Evolutionary conservation across 2,797 vertebrate species (phyloP).

Genomic region (Meda fulgida): DNA sequence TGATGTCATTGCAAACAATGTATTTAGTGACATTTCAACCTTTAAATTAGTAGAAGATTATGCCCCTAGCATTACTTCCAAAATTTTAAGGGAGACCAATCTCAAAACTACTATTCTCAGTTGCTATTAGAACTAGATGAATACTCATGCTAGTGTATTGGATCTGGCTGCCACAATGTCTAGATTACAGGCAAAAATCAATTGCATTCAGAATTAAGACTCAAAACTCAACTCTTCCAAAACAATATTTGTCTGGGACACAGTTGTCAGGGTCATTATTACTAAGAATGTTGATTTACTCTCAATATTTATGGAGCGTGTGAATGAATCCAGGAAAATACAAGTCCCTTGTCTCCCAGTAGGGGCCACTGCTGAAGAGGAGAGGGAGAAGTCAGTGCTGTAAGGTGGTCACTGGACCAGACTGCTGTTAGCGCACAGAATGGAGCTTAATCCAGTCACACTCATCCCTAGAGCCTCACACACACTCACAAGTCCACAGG

Average conservation of each 20-base stretch:
- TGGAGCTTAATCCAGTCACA: slow-evolving; percentile 43
- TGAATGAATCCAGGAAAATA: slow-evolving; percentile 3
- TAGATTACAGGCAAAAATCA: neutral
- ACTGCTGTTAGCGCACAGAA: slow-evolving; percentile 48
- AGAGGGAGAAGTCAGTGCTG: neutral
- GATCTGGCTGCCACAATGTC: neutral
- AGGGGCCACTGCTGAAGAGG: slow-evolving; percentile 64
- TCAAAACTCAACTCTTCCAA: neutral
- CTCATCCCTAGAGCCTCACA: slow-evolving; percentile 8
- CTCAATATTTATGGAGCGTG: neutral
- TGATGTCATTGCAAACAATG: neutral
- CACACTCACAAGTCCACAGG: slow-evolving; percentile 37
- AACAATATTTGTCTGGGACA: neutral
- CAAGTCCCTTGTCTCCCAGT: slow-evolving; percentile 56
- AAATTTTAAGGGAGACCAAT: neutral
- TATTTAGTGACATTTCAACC: neutral
- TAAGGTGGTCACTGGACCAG: slow-evolving; percentile 37
- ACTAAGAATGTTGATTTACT: slow-evolving; percentile 33
- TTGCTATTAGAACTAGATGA: neutral
- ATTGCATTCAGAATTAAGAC: slow-evolving; percentile 2
- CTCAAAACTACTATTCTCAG: neutral
- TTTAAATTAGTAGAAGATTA: neutral
- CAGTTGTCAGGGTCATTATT: neutral
- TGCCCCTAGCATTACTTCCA: neutral
- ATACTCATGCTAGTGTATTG: neutral